These are phyloP conservation scores for Equus quagga DNA, from an alignment of 2,113 vertebrate species.

Conservation along the genomic window DNA sequence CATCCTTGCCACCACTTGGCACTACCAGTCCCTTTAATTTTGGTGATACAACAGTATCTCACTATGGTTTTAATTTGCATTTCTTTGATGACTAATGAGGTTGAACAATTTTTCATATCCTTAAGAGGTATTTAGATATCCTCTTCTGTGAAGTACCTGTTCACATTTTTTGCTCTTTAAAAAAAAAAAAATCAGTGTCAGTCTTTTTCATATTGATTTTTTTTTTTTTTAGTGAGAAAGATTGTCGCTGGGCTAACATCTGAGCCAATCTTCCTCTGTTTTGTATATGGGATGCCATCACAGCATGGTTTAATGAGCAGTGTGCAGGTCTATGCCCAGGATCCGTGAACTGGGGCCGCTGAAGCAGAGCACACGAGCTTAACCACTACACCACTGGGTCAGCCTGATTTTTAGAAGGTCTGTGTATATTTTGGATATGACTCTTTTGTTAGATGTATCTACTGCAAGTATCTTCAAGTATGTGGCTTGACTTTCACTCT, in stretches of 20 bases:
- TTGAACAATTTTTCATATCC: not conserved
- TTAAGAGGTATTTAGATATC: not conserved
- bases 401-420: not conserved
- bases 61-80: not conserved
- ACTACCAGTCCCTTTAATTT: not conserved
- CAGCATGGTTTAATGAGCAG: no score
- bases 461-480: not conserved
- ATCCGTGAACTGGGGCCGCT: no score
- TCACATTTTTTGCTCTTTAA: not conserved
- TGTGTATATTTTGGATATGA: not conserved
- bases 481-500: not conserved
- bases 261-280: no score
- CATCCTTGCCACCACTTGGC: not conserved
- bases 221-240: not conserved
- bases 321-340: no score
- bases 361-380: no score
- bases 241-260: no score
- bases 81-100: not conserved
- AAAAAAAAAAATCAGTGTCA: not conserved
- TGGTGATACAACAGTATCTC: not conserved
- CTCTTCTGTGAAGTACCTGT: not conserved
- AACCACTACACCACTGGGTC: no score
- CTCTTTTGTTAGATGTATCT: not conserved
- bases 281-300: no score
- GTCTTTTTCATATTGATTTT: not conserved